These are phyloP conservation scores for Malacoraja senta DNA, from an alignment of 2,797 vertebrate genomes.

Conservation along the genomic window DNA sequence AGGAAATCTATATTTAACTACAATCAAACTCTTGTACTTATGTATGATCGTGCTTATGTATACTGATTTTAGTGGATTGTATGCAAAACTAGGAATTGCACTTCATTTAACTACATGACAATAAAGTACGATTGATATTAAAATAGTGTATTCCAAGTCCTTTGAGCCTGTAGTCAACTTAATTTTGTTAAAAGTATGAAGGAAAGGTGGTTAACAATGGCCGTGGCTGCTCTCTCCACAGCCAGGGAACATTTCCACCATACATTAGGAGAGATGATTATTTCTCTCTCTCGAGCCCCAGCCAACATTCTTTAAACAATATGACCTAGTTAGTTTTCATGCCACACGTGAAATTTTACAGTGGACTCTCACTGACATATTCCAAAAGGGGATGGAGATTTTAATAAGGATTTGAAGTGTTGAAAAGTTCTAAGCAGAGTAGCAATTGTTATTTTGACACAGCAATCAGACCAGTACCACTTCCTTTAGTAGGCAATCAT, in stretches of 20 bases:
- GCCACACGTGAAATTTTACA: background rate
- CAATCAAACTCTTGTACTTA: no score
- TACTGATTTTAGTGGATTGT: no score
- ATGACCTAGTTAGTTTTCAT: background rate
- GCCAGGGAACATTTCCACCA: background rate
- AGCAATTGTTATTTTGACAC: background rate
- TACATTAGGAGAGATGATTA: background rate
- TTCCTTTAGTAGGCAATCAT: constrained; percentile 59
- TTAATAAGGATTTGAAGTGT: background rate
- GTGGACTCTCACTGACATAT: no score
- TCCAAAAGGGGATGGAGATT: no score
- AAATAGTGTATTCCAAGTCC: no score
- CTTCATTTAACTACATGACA: no score
- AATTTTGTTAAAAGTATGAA: no score
- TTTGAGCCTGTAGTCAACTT: no score
- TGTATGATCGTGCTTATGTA: no score
- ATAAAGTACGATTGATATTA: no score
- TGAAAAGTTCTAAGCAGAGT: background rate
- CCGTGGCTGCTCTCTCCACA: background rate
- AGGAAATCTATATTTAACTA: no score
- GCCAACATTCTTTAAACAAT: background rate
- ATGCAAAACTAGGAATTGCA: no score
- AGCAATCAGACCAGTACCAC: constrained; percentile 38
- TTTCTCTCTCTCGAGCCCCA: background rate
- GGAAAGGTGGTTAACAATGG: background rate